These are phyloP conservation scores for Prolemur simus DNA, from an alignment of 2,113 vertebrate genomes.

Conservation along the genomic window DNA sequence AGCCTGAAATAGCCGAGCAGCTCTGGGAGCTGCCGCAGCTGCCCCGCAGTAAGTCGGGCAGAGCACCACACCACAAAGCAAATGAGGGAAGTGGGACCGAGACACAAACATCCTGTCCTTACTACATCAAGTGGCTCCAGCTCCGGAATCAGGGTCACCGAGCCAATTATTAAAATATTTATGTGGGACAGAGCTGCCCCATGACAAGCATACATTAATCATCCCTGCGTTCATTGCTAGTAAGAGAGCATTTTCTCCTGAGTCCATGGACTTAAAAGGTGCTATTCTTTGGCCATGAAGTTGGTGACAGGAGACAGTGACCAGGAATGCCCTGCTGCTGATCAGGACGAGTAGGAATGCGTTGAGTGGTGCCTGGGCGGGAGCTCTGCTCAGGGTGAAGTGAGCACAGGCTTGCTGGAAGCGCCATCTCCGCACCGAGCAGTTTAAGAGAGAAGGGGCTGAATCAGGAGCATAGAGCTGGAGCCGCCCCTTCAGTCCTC, in stretches of 20 bases:
- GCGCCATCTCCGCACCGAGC: neutral
- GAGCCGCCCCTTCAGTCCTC: neutral
- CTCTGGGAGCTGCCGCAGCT: neutral
- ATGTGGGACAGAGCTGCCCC: constrained; percentile 25
- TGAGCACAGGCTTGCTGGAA: neutral
- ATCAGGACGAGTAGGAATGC: neutral
- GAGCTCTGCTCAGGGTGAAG: neutral
- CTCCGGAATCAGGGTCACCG: neutral
- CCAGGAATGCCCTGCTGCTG: neutral
- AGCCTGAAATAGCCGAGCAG: neutral
- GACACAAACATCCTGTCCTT: constrained; percentile 70
- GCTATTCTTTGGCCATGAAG: neutral
- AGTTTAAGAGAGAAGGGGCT: neutral
- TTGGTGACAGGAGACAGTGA: neutral
- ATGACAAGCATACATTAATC: neutral
- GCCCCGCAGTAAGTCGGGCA: neutral
- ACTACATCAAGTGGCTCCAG: constrained; percentile 47
- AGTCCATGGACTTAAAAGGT: neutral
- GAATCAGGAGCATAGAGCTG: neutral
- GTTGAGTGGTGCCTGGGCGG: neutral
- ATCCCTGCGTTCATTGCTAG: neutral
- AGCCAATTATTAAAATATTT: neutral
- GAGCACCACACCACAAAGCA: neutral
- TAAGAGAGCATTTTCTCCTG: neutral
- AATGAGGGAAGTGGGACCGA: constrained; percentile 52